Base-by-base conservation (phyloP, 2,888 invertebrate genomes). In the Rotaria macrura region DNA sequence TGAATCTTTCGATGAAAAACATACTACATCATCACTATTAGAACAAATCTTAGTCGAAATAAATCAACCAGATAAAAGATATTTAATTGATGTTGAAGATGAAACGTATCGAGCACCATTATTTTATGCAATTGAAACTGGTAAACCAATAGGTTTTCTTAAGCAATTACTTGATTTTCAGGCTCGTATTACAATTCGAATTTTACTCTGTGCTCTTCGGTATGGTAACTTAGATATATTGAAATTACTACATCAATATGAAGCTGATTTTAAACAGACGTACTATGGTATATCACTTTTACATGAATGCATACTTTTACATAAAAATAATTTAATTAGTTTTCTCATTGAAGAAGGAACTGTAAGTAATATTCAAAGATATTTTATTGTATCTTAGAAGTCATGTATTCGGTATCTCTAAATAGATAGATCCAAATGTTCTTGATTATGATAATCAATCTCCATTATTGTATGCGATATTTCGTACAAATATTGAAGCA, bases 401-500 rank as follows among this genome's bases (percentile, higher is more conserved):
- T 25, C 2, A 54, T 65, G 1, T 17, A 29, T 65, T 65, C n/a
- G n/a, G n/a, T 20, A 14, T 65, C 12, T 57, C 2, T 0, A n/a
- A 57, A 34, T 34, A 65, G 65, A 43, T 79, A 10, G 43, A 79
- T 79, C 79, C 79, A 43, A 79, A 79, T 79, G n/a, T 23, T n/a
- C 14, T 43, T 43, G 43, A 79, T 79, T 10, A 43, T n/a, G 79
- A 79, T 43, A 12, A 79, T 43, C 43, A 79, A 79, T 43, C 79
- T 4, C 79, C 79, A n/a, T 43, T 79, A n/a, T n/a, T 79, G 25
- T 79, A 43, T 12, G 79, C 79, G 10, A 43, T 79, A 43, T 79
- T 43, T 79, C 79, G 79, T 43, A 43, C 79, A 14, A 79, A 79
- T 79, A 43, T 79, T 12, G 79, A 79, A n/a, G 79, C 43, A n/a